phyloP scores from a whole-genome alignment of 2,797 vertebrate genomes.

The Sardinella longiceps region DNA sequence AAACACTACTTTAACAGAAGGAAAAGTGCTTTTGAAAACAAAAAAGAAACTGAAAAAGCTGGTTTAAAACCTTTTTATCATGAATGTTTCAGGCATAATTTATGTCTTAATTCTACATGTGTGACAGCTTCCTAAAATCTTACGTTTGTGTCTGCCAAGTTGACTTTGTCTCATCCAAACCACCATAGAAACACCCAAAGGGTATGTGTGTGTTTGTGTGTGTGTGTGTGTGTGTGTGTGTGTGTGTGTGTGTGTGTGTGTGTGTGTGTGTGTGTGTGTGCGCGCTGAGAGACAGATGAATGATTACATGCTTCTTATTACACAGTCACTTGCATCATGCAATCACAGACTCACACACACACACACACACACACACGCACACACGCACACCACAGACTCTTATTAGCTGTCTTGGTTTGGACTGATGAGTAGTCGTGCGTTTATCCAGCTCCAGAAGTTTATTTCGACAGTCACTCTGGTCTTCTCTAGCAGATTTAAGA shows the following conservation, averaged over 20 bases:
- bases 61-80: neutral
- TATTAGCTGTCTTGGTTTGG: neutral
- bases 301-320: neutral
- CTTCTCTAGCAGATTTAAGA: neutral
- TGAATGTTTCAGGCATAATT: neutral
- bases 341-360: neutral
- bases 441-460: neutral
- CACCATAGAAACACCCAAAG: neutral
- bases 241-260: neutral
- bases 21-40: neutral
- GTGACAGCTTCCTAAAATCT: neutral
- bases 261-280: neutral
- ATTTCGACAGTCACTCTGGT: slow-evolving; percentile 1
- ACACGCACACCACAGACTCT: neutral
- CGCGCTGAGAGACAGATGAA: neutral
- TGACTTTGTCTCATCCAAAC: neutral
- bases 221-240: neutral
- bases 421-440: neutral
- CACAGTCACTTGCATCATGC: neutral
- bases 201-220: too few species aligned
- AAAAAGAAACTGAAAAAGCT: neutral
- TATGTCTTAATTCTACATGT: neutral
- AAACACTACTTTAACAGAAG: too few species aligned
- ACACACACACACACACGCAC: neutral
- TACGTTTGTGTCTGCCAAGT: neutral